Evolutionary conservation across 2,113 vertebrate species (phyloP).

Genomic region (Galbula dea): DNA sequence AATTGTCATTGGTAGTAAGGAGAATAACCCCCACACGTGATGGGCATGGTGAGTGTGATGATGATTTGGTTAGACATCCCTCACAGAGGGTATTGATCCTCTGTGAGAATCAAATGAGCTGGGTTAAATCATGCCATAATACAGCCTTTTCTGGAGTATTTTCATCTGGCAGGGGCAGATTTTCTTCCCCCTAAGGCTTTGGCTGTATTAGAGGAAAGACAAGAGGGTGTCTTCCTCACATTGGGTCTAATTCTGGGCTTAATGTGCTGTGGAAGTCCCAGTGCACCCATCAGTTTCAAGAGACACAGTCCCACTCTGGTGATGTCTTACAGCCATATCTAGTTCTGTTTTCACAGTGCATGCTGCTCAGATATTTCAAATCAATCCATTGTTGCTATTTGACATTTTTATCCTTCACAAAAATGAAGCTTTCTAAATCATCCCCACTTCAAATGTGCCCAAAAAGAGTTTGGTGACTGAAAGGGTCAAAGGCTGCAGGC

Average conservation of each 20-base stretch:
- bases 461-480: not conserved
- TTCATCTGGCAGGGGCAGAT: not conserved
- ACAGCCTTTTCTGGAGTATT: not conserved
- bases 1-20: conserved; percentile 2
- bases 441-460: accelerated
- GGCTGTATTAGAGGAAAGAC: not conserved
- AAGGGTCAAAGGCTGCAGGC: not conserved
- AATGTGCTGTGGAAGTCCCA: not conserved
- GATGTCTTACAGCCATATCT: not conserved
- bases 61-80: not conserved
- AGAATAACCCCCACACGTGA: not conserved
- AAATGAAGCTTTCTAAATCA: not conserved
- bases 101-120: not conserved
- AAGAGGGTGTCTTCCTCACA: not conserved
- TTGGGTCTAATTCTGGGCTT: not conserved
- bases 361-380: not conserved
- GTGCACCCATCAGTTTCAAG: not conserved
- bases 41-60: not conserved
- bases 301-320: not conserved
- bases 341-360: not conserved
- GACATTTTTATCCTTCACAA: not conserved
- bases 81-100: not conserved
- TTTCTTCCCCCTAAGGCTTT: not conserved
- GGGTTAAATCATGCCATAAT: not conserved
- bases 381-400: not conserved